These are phyloP conservation scores for Entelurus aequoreus DNA, from an alignment of 2,113 vertebrate species.

Conservation along the genomic window DNA sequence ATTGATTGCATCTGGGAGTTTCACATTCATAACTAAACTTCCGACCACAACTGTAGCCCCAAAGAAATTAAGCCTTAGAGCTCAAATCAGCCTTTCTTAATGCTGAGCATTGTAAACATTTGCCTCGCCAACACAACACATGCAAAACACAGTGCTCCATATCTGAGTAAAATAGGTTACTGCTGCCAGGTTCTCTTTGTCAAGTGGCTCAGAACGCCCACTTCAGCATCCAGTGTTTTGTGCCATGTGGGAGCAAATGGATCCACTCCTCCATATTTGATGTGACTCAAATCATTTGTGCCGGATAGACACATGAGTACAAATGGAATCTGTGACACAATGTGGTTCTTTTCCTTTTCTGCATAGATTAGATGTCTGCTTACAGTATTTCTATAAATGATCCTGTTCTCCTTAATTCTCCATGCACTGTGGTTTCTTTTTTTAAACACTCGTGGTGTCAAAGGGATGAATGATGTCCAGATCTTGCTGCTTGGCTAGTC, in stretches of 20 bases:
- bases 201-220: constrained; percentile 41
- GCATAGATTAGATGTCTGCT: constrained; percentile 13
- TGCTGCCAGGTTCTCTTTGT: constrained; percentile 44
- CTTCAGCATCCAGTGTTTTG: constrained; percentile 38
- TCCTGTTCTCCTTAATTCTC: constrained; percentile 15
- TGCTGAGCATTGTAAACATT: background rate
- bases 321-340: constrained; percentile 14
- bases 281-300: constrained; percentile 16
- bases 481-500: constrained; percentile 55
- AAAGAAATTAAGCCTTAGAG: background rate
- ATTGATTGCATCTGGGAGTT: no score
- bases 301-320: background rate
- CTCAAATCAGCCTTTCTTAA: background rate
- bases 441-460: constrained; percentile 47
- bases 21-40: no score
- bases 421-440: constrained; percentile 34
- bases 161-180: constrained; percentile 55
- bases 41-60: no score
- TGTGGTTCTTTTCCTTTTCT: background rate
- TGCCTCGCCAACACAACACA: constrained; percentile 25
- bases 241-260: constrained; percentile 40
- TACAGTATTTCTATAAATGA: constrained; percentile 15
- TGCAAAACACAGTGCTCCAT: constrained; percentile 33
- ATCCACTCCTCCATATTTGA: constrained; percentile 20
- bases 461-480: constrained; percentile 56